A percentile compares a stretch with the other conserved stretches of the same genome.
Conservation (phyloP, 2,888 invertebrate genomes). For the Oligia strigilis region DNA sequence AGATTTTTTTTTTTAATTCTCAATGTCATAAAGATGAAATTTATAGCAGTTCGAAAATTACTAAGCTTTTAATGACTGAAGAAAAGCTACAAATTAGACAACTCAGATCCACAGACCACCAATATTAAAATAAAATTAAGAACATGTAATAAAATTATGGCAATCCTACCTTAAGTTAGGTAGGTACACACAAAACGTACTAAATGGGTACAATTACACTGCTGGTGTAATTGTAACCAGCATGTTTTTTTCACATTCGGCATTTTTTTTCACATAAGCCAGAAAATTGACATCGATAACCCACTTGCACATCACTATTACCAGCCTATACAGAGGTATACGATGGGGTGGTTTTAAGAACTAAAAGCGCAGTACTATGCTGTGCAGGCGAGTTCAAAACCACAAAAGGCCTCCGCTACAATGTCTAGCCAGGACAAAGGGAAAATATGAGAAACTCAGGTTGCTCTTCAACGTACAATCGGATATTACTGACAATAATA, state of each 20-base stretch:
- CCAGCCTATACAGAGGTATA: slow-evolving; percentile 41
- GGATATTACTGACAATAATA: slow-evolving; percentile 52
- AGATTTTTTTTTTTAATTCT: not conserved
- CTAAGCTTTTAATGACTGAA: not conserved
- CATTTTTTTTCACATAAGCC: not conserved
- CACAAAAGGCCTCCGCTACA: slow-evolving; percentile 85
- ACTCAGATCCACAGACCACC: no score
- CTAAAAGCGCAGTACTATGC: slow-evolving; percentile 84
- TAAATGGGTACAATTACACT: not conserved
- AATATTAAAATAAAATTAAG: not conserved
- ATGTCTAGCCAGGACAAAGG: slow-evolving; percentile 77
- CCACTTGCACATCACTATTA: slow-evolving; percentile 52
- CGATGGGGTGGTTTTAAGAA: slow-evolving; percentile 81
- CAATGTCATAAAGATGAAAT: not conserved
- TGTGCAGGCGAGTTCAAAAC: slow-evolving; percentile 76
- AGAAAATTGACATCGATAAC: slow-evolving; percentile 15
- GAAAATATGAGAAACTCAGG: slow-evolving; percentile 71
- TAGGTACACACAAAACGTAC: not conserved
- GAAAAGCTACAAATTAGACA: not conserved
- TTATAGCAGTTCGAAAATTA: not conserved
- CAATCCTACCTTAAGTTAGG: not conserved
- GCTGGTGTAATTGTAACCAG: not conserved
- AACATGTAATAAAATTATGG: no score
- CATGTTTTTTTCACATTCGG: not conserved
- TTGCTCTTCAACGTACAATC: slow-evolving; percentile 58